These are phyloP conservation scores for Notolepis coatsorum DNA, from an alignment of 2,797 vertebrate genomes.

Conservation along the genomic window DNA sequence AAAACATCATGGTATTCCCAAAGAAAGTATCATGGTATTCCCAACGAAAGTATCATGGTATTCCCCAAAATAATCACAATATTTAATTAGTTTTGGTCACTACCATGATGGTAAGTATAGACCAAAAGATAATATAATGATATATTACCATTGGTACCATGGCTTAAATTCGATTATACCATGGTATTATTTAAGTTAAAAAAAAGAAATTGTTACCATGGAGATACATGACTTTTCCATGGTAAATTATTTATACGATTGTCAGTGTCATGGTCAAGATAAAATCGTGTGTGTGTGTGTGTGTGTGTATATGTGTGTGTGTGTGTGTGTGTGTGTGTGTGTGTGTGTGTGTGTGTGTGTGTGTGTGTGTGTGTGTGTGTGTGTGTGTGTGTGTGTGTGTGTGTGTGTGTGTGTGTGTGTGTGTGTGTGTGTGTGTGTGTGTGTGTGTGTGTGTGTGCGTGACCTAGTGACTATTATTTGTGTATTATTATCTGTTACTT, in stretches of 20 bases:
- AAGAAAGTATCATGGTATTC: too few relatives aligned
- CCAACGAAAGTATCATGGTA: too few relatives aligned
- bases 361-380: background rate
- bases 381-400: slow-evolving; percentile 8
- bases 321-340: slow-evolving; percentile 4
- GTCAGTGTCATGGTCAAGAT: background rate
- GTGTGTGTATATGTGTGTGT: slow-evolving; percentile 2
- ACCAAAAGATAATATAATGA: too few relatives aligned
- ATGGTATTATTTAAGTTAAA: background rate
- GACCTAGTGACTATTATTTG: background rate
- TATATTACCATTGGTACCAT: too few relatives aligned
- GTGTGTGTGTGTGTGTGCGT: background rate
- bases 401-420: slow-evolving; percentile 2
- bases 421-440: background rate
- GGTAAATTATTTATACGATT: background rate
- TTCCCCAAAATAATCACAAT: too few relatives aligned
- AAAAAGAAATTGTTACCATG: too few relatives aligned
- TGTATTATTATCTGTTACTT: background rate
- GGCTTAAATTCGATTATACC: too few relatives aligned
- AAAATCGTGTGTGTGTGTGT: too few relatives aligned
- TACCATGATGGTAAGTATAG: too few relatives aligned
- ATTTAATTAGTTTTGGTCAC: too few relatives aligned
- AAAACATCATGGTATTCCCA: too few relatives aligned
- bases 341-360: background rate
- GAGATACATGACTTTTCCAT: background rate